Evolutionary conservation across 2,888 invertebrate genomes (phyloP).

Genomic region (Oscheius sp.): DNA sequence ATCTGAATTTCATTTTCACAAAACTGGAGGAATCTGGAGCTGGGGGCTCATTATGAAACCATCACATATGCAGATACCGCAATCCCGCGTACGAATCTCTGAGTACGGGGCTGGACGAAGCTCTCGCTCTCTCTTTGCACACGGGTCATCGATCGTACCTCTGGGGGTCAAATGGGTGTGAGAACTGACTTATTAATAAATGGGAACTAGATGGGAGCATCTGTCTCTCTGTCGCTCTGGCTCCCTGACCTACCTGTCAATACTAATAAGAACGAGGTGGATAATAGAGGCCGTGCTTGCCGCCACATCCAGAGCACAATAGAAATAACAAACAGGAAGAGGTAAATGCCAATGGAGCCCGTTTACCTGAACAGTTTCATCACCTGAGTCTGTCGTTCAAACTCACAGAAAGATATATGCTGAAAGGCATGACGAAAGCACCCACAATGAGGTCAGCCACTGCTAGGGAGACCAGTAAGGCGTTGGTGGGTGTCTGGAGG

Average conservation of each 20-base stretch:
- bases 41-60: constrained; percentile 20
- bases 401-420: constrained; percentile 70
- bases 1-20: constrained; percentile 44
- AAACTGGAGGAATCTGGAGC: neutral
- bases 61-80: constrained; percentile 35
- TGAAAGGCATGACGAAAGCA: constrained; percentile 71
- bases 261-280: constrained; percentile 72
- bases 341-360: constrained; percentile 72
- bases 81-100: constrained; percentile 34
- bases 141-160: constrained; percentile 6
- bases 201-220: neutral
- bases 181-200: too few relatives aligned
- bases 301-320: constrained; percentile 71
- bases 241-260: constrained; percentile 65
- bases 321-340: constrained; percentile 68
- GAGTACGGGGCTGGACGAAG: constrained; percentile 4
- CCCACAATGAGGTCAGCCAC: constrained; percentile 72
- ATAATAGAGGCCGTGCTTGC: constrained; percentile 73
- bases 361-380: constrained; percentile 63
- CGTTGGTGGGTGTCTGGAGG: constrained; percentile 72
- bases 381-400: neutral
- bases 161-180: too few relatives aligned
- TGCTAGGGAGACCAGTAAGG: constrained; percentile 65
- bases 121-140: constrained; percentile 14
- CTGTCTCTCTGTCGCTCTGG: too few relatives aligned